Base-by-base conservation (phyloP, 2,797 vertebrate species). In the Tenualosa thibaudeaui region DNA sequence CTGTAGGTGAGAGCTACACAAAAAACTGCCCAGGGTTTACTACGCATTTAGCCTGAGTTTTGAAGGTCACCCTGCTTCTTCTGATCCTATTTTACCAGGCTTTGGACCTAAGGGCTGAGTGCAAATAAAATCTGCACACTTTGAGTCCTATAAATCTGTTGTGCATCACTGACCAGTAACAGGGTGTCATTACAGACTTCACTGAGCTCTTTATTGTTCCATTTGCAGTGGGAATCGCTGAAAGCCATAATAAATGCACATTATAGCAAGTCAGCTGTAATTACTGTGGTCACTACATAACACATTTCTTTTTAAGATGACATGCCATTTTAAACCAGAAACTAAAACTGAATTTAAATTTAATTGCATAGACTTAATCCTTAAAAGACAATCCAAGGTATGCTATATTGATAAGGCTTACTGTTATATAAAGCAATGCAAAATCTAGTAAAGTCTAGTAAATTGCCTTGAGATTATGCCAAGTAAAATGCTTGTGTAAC, bases 61-160 rank as follows among this genome's bases (percentile, higher is more conserved):
- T 78, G 13, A 43, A 46, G 71, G 71, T 78, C 71, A 78, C 71
- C 17, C 68, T 78, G 40, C 65, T 53, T 26, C 49, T 37, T 71
- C 83, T 54, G 15, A 22, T 22, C 40, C 22, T 22, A 31, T 51
- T 75, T 17, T 75, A 10, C n/a, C 5, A 37, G 13, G 60, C 65
- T 65, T 65, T 62, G 56, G 6, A 15, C 31, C 26, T 40, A 19
- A 71, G 31, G 65, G 8, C 24, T 26, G 26, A 37, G 26, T 12
- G 65, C 31, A 68, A 31, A 68, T 68, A 68, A 68, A 68, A 31
- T 40, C 31, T 71, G 82, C 54, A 54, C 56, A 83, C 54, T 82
- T 86, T 37, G 62, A 84, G 83, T 82, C 58, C 37, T 68, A 84
- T 84, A 84, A 62, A 84, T 86, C 82, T 83, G 83, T 81, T 60